phyloP scores from a whole-genome alignment of 2,888 invertebrate species.

The Cantharis flavilabris region DNA sequence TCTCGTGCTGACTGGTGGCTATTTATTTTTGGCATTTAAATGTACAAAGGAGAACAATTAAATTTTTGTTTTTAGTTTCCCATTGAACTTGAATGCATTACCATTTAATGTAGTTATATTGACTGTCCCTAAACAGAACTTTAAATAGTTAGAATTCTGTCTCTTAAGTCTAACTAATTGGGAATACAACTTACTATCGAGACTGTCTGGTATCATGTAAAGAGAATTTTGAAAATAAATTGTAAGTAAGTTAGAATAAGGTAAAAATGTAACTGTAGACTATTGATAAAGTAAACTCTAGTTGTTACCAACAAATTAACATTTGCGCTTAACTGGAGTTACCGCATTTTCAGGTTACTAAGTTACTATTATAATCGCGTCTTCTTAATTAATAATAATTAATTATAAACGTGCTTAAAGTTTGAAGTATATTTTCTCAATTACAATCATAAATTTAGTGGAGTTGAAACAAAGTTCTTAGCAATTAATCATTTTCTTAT shows the following conservation, averaged over 20 bases:
- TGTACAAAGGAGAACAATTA: too few relatives aligned
- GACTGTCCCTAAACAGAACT: background rate
- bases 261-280: background rate
- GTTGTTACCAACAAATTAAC: background rate
- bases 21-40: too few relatives aligned
- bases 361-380: background rate
- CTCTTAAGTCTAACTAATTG: background rate
- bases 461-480: background rate
- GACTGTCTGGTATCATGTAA: background rate
- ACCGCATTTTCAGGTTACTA: background rate
- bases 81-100: background rate
- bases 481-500: slow-evolving; percentile 3
- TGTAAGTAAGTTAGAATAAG: too few relatives aligned
- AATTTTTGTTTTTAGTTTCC: background rate
- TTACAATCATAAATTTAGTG: background rate
- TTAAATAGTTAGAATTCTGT: background rate
- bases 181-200: background rate
- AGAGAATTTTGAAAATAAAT: background rate
- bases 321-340: background rate
- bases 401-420: background rate
- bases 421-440: slow-evolving; percentile 4
- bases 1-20: too few relatives aligned
- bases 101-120: background rate
- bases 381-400: background rate
- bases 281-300: background rate